Conservation (phyloP, 2,888 invertebrate genomes). For the Epirrita christyi region DNA sequence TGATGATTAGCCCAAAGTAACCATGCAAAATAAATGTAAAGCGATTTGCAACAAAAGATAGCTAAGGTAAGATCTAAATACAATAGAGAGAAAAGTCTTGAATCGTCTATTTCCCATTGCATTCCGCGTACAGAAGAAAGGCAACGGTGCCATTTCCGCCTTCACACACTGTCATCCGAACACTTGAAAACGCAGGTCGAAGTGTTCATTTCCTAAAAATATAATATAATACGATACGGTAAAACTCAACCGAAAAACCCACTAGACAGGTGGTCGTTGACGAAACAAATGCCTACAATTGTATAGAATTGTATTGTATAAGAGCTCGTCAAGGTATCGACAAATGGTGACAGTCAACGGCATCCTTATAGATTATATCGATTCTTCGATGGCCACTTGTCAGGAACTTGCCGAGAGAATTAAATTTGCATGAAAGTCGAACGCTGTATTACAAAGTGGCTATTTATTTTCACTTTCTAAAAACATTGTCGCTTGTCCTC, state of each 20-base stretch:
- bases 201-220: not conserved
- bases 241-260: no score
- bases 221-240: not conserved
- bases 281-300: not conserved
- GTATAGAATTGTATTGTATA: no score
- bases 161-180: constrained; percentile 37
- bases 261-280: not conserved
- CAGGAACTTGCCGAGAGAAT: constrained; percentile 26
- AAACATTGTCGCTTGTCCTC: constrained; percentile 49
- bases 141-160: constrained; percentile 47
- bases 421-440: constrained; percentile 45
- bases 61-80: constrained; percentile 31
- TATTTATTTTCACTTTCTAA: constrained; percentile 64
- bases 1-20: no score
- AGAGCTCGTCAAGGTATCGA: not conserved
- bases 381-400: constrained; percentile 2
- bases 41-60: no score
- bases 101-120: constrained; percentile 58
- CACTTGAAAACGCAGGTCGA: constrained; percentile 21
- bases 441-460: constrained; percentile 42
- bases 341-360: not conserved
- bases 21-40: no score
- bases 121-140: constrained; percentile 53
- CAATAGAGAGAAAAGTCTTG: constrained; percentile 40
- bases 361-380: not conserved